These are phyloP conservation scores for Syngnathus typhle DNA, from an alignment of 2,113 vertebrate genomes.

Conservation along the genomic window DNA sequence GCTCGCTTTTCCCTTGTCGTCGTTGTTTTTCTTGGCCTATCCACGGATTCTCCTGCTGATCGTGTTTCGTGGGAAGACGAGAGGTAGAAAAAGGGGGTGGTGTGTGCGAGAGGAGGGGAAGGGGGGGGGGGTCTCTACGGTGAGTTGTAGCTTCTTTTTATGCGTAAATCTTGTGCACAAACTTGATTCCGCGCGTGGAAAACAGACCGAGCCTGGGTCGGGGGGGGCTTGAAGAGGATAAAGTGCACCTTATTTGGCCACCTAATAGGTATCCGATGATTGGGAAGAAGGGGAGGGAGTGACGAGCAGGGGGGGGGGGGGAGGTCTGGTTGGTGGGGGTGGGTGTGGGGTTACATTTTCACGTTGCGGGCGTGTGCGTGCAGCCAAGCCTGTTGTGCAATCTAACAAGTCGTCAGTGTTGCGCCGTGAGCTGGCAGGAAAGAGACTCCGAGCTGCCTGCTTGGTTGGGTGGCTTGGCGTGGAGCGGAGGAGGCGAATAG, in stretches of 20 bases:
- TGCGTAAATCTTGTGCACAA: background rate
- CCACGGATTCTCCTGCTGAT: background rate
- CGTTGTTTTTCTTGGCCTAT: background rate
- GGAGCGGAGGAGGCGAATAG: background rate
- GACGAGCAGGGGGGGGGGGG: conserved; percentile 7
- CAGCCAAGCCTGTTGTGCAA: conserved; percentile 59
- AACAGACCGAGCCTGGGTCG: background rate
- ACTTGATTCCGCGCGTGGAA: conserved; percentile 3
- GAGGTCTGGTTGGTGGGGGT: conserved; percentile 12
- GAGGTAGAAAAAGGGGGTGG: background rate
- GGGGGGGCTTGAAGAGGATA: background rate
- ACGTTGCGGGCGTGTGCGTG: conserved; percentile 25
- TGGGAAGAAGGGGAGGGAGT: conserved; percentile 44
- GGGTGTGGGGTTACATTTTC: conserved; percentile 32
- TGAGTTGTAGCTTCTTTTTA: conserved; percentile 6
- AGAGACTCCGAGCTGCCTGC: background rate
- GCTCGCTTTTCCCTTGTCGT: background rate
- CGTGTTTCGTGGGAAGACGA: background rate
- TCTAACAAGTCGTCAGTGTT: conserved; percentile 65
- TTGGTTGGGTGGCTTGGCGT: conserved; percentile 20
- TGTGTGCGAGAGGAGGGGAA: background rate
- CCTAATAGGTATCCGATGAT: conserved; percentile 58
- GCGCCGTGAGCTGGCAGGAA: conserved; percentile 45
- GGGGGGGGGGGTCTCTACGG: background rate
- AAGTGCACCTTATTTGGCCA: conserved; percentile 9